Base-by-base conservation (phyloP, 2,113 vertebrate genomes). In the Nematolebias whitei region DNA sequence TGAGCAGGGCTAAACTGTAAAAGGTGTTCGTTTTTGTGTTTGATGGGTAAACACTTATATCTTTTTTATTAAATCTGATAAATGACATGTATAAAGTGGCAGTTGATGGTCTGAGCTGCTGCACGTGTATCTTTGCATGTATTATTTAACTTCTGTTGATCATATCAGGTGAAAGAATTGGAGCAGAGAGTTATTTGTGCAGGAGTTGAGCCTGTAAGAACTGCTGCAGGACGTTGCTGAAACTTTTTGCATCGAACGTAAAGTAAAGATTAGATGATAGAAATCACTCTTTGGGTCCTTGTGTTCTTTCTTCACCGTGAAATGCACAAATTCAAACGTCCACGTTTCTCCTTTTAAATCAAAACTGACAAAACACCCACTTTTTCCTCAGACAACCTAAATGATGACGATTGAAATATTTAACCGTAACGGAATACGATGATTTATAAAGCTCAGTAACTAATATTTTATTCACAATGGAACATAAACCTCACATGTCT, bases 21-120 rank as follows among this genome's bases (percentile, higher is more conserved):
- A 50, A 12, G 38, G 44, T 69, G 62, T 78, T 85, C 35, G 74
- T 82, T 83, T 35, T 89, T 82, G 88, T 92, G 88, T 88, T 88
- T 88, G 55, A 61, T 38, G 40, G 68, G 73, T 85, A 63, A 84
- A 49, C n/a, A 77, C 43, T 61, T 38, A 63, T 84, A 71, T 6
- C 40, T 60, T 73, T 71, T 76, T 62, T 69, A 4, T 1, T 1
- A 61, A 53, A 68, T 68, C 65, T 65, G 51, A 40, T 49, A 45
- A 55, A 62, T 3, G 35, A 64, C 72, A 58, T 60, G 45, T 76
- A 64, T 72, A 59, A 66, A 48, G 16, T 48, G 65, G 58, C 26
- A 1, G 26, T 12, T 58, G 3, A 12, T 39, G 61, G 23, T 12
- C 22, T 4, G 12, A 38, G 53, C 65, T 71, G 57, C 52, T 26